Evolutionary conservation across 2,797 vertebrate genomes (phyloP).

Genomic region (Pempheris klunzingeri): DNA sequence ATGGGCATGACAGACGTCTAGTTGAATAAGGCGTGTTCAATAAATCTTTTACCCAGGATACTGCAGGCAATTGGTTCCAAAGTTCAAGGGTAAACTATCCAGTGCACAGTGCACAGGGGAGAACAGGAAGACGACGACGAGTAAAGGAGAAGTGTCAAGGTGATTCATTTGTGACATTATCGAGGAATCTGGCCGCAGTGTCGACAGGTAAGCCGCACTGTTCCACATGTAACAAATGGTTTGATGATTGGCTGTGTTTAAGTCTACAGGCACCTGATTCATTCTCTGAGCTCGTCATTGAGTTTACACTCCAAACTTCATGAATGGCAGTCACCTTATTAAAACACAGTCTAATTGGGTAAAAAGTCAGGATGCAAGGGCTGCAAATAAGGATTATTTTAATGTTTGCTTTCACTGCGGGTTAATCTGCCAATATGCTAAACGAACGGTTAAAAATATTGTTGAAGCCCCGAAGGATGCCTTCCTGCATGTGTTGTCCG

Average conservation of each 20-base stretch:
- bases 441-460: neutral
- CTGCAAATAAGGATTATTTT: neutral
- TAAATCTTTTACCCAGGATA: constrained; percentile 86
- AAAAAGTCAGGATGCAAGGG: neutral
- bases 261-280: neutral
- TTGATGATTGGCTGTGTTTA: neutral
- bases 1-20: constrained; percentile 46
- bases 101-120: constrained; percentile 53
- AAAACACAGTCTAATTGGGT: neutral
- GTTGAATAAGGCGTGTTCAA: constrained; percentile 79
- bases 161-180: constrained; percentile 52
- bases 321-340: neutral
- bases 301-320: neutral
- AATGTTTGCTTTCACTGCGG: neutral
- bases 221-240: constrained; percentile 14
- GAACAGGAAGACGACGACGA: constrained; percentile 53
- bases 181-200: constrained; percentile 42
- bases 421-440: neutral
- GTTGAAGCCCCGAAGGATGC: neutral
- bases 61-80: constrained; percentile 84
- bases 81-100: constrained; percentile 84
- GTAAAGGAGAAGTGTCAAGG: constrained; percentile 42
- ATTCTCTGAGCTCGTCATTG: constrained; percentile 11
- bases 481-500: neutral
- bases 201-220: constrained; percentile 73